Evolutionary conservation across 1,140 invertebrate species (phyloP), one percentile per base, ranked within the genome.

Genomic region (Heterodera schachtii): DNA sequence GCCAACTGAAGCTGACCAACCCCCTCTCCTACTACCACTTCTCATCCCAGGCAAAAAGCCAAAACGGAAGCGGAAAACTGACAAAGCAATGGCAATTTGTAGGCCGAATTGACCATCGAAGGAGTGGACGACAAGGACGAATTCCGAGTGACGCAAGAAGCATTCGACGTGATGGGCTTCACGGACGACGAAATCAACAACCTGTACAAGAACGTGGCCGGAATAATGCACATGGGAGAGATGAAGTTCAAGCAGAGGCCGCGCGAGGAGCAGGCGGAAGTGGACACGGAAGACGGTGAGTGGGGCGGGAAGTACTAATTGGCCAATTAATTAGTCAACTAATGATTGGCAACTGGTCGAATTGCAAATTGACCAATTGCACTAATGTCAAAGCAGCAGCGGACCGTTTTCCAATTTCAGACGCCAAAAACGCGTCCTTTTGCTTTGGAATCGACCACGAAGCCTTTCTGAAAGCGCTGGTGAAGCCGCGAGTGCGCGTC

Each of bases 231-330:
- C 92, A 97, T 98, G 86, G 92, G 91, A 83, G 90, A 91, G 78
- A 89, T 98, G 95, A 98, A 98, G 92, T 99, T 98, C 95, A 98
- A 99, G 92, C 97, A 98, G 92, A 95, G 96, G 92, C 96, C 96
- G 93, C 95, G 97, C 90, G 97, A 98, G 92, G 97, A 99, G 92
- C 97, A 98, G 93, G 97, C 97, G 92, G 97, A 99, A 92, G 94
- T 96, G 89, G 97, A 98, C 91, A 96, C 96, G 89, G 96, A 94
- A 31, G 86, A 83, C 19, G 85, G 86, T 86, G 3, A 83, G 94
- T 90, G 75, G 90, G 13, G 47, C 46, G 16, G 31, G 31, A 31
- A 31, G 31, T 31, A 31, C 31, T 31, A 31, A 31, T 31, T 31
- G 31, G 31, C 31, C 31, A 31, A 31, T 31, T 31, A 31, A 31